Percentiles rank a stretch among this genome's conserved stretches.
Conservation (phyloP, 2,113 vertebrate species). For the Otis tarda region DNA sequence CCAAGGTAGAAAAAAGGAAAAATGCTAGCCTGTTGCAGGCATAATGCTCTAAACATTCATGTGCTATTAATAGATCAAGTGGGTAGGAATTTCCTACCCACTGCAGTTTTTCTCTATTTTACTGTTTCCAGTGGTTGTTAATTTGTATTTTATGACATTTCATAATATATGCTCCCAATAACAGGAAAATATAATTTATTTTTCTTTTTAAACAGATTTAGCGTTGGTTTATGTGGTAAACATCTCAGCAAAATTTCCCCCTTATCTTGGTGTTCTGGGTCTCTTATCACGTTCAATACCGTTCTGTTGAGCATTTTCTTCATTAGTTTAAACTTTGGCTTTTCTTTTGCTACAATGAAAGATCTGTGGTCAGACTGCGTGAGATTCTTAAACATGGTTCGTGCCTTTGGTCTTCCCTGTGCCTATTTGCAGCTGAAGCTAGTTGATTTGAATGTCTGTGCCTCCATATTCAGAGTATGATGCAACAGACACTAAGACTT, state of each 20-base stretch:
- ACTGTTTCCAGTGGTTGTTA: conserved; percentile 27
- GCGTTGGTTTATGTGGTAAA: background rate
- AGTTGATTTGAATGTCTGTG: background rate
- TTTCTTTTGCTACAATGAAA: background rate
- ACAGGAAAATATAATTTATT: conserved; percentile 23
- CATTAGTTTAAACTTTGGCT: background rate
- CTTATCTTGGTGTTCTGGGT: background rate
- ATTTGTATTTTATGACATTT: conserved; percentile 31
- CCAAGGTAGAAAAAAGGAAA: conserved; percentile 11
- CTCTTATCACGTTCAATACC: background rate
- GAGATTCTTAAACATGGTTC: background rate
- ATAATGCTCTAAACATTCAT: conserved; percentile 18
- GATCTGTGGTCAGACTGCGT: background rate
- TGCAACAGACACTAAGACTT: background rate
- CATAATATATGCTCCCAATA: background rate
- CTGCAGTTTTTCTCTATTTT: conserved; percentile 26
- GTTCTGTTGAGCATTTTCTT: background rate
- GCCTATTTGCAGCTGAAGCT: background rate
- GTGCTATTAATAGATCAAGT: conserved; percentile 47
- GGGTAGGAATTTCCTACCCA: conserved; percentile 42
- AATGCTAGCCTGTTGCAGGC: conserved; percentile 46
- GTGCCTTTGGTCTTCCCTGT: background rate
- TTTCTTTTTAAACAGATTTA: conserved; percentile 19
- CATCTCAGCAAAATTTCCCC: background rate
- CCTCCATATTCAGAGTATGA: background rate